Evolutionary conservation across 1,140 invertebrate genomes (phyloP).

Genomic region (Neodiprion lecontei): DNA sequence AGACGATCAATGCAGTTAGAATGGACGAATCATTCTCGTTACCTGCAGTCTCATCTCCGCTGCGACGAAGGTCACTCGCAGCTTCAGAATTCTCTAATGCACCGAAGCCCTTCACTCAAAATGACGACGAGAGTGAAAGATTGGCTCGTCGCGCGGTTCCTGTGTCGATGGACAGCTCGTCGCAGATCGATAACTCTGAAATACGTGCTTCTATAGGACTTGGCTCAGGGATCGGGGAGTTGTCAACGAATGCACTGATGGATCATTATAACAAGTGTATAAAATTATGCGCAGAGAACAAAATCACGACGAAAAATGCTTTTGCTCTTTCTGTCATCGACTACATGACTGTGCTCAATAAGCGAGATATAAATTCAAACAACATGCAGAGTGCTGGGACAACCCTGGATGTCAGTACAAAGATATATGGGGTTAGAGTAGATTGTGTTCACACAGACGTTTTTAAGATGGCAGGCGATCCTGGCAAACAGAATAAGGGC

Average conservation of each 20-base stretch:
- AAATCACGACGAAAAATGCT: slow-evolving; percentile 86
- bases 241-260: neutral
- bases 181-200: neutral
- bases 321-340: slow-evolving; percentile 85
- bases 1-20: neutral
- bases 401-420: slow-evolving; percentile 81
- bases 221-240: neutral
- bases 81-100: too few species aligned
- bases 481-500: slow-evolving; percentile 63
- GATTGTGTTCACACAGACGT: slow-evolving; percentile 80
- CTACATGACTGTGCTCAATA: slow-evolving; percentile 76
- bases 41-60: neutral
- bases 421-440: slow-evolving; percentile 83
- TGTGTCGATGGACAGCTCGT: neutral
- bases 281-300: slow-evolving; percentile 70
- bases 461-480: slow-evolving; percentile 76
- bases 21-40: neutral
- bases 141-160: neutral
- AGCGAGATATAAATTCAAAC: slow-evolving; percentile 70
- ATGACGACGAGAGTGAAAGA: neutral
- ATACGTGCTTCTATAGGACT: neutral
- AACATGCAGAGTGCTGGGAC: slow-evolving; percentile 80
- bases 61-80: neutral
- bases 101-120: neutral
- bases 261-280: slow-evolving; percentile 59